These are phyloP conservation scores for Dryomyza anilis DNA, from an alignment of 2,888 invertebrate genomes.

Conservation along the genomic window DNA sequence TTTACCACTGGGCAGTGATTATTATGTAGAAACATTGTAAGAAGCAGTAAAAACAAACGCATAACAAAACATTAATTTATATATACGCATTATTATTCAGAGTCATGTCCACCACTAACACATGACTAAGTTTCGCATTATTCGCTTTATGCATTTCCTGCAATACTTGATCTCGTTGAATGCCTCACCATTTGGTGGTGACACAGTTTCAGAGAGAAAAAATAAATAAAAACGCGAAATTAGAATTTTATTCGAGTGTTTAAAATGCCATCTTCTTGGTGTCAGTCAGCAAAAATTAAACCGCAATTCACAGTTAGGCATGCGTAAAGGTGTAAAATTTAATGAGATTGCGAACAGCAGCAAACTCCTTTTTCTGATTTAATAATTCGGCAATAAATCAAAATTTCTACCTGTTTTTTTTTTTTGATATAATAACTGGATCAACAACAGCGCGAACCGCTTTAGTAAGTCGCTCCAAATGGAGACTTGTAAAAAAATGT, in stretches of 20 bases:
- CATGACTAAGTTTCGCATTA: too few relatives aligned
- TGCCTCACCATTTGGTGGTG: constrained; percentile 1
- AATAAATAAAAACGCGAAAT: background rate
- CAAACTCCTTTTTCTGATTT: background rate
- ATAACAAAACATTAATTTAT: too few relatives aligned
- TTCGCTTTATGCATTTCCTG: too few relatives aligned
- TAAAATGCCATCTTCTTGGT: background rate
- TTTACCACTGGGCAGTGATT: too few relatives aligned
- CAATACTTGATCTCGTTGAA: background rate
- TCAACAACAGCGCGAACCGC: background rate
- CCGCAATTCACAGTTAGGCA: background rate
- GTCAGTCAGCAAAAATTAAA: background rate
- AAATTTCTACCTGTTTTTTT: background rate
- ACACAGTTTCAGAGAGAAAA: background rate
- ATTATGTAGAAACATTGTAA: too few relatives aligned
- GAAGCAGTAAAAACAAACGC: too few relatives aligned
- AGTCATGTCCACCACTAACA: too few relatives aligned
- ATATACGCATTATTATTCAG: too few relatives aligned
- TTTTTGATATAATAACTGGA: background rate
- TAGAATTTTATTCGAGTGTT: background rate
- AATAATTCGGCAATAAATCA: constrained; percentile 6
- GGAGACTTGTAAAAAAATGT: too few relatives aligned
- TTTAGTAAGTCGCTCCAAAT: too few relatives aligned
- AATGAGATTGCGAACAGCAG: background rate
- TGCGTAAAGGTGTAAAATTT: background rate